Percentiles rank a stretch among this genome's conserved stretches.
Evolutionary conservation across 37 sponge, comb jelly and placozoan genomes (phyloP).

Genomic region (Amphimedon queenslandica): DNA sequence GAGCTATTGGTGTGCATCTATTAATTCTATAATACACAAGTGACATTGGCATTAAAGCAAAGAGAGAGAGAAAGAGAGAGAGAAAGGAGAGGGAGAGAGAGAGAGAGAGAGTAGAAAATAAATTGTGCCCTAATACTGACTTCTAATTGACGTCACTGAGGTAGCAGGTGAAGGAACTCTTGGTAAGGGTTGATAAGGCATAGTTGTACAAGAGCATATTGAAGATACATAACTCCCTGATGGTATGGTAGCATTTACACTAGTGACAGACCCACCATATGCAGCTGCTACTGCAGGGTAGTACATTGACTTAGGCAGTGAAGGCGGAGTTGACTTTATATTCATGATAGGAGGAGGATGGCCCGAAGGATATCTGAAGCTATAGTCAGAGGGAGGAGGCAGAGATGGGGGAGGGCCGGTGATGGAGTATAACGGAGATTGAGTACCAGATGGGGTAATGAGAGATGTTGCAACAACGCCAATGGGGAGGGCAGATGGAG

Average conservation of each 20-base stretch:
- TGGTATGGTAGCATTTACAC: background rate
- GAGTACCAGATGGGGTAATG: background rate
- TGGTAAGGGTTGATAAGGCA: background rate
- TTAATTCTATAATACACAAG: constrained; percentile 4
- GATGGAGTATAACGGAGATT: background rate
- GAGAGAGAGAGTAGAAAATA: no score
- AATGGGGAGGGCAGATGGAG: constrained; percentile 1
- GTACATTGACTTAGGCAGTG: constrained; percentile 36
- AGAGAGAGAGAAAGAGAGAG: constrained; percentile 14
- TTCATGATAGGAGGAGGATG: constrained; percentile 3
- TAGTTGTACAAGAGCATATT: background rate
- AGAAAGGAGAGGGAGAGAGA: constrained; percentile 36
- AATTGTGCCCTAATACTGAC: no score
- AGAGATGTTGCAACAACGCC: background rate
- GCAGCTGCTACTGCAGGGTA: constrained; percentile 36
- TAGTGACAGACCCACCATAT: background rate
- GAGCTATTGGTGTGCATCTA: no score
- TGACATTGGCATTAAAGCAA: constrained; percentile 32
- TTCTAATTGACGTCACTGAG: no score
- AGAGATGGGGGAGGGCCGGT: constrained; percentile 15
- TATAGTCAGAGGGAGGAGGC: constrained; percentile 20
- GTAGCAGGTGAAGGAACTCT: background rate
- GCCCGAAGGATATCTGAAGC: constrained; percentile 55
- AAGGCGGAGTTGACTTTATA: constrained; percentile 20
- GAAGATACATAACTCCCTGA: background rate